Percentiles rank a stretch among this genome's conserved stretches.
Evolutionary conservation across 2,888 invertebrate species (phyloP).

Genomic region (Standfussiana lucernea): DNA sequence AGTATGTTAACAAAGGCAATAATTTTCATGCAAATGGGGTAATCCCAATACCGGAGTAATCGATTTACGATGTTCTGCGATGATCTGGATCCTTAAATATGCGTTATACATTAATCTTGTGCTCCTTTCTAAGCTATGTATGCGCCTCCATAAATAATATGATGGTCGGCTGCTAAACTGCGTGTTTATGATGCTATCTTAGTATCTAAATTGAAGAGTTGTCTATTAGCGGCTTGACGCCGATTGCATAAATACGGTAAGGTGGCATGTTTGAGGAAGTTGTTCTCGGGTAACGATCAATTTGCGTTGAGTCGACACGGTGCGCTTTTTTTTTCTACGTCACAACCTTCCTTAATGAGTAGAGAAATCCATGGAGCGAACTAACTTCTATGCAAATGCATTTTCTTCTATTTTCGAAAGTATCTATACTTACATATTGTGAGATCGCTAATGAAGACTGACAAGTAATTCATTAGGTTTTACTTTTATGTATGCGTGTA

Average conservation of each 20-base stretch:
- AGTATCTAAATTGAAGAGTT: slow-evolving; percentile 69
- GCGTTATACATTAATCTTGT: slow-evolving; percentile 55
- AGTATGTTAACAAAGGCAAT: slow-evolving; percentile 77
- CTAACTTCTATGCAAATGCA: slow-evolving; percentile 85
- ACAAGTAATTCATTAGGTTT: slow-evolving; percentile 71
- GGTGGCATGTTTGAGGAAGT: slow-evolving; percentile 80
- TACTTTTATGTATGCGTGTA: slow-evolving; percentile 68
- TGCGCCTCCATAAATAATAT: slow-evolving; percentile 48
- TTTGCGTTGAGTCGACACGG: slow-evolving; percentile 77
- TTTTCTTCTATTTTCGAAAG: slow-evolving; percentile 87
- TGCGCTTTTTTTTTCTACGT: slow-evolving; percentile 74
- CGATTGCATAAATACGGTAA: slow-evolving; percentile 81
- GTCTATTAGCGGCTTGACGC: slow-evolving; percentile 69
- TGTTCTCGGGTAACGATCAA: slow-evolving; percentile 80
- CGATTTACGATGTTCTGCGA: slow-evolving; percentile 69
- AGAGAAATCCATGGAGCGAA: slow-evolving; percentile 80
- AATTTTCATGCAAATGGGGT: slow-evolving; percentile 72
- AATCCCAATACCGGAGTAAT: slow-evolving; percentile 65
- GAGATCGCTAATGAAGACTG: slow-evolving; percentile 75
- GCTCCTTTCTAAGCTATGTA: slow-evolving; percentile 44
- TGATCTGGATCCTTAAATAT: slow-evolving; percentile 57
- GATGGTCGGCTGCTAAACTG: slow-evolving; percentile 50
- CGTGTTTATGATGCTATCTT: slow-evolving; percentile 56
- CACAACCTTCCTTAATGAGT: slow-evolving; percentile 86
- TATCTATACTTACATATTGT: slow-evolving; percentile 75